phyloP scores from a whole-genome alignment of 2,797 vertebrate species.

The Pithecia hirsuta region DNA sequence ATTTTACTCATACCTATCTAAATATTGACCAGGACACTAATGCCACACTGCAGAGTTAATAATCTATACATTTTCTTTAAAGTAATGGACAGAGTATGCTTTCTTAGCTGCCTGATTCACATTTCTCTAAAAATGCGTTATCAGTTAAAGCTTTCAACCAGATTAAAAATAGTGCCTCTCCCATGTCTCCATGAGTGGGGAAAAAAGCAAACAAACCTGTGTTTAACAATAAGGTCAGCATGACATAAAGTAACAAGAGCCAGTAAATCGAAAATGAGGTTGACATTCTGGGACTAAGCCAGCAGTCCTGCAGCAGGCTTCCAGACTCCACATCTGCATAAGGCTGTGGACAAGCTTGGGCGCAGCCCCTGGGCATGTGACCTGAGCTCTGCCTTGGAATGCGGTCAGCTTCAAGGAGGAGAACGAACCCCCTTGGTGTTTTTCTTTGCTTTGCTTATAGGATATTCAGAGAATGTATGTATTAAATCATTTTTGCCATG shows the following conservation, averaged over 20 bases:
- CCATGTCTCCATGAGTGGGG: slow-evolving; percentile 63
- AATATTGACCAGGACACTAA: background rate
- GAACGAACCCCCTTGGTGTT: background rate
- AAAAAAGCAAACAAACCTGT: slow-evolving; percentile 81
- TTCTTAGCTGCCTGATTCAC: slow-evolving; percentile 9
- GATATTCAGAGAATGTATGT: background rate
- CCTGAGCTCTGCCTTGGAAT: slow-evolving; percentile 10
- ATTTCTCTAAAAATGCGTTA: background rate
- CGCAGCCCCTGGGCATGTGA: slow-evolving; percentile 48
- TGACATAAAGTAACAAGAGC: slow-evolving; percentile 84
- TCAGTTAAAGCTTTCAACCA: slow-evolving; percentile 53
- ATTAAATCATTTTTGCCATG: background rate
- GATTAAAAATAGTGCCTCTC: slow-evolving; percentile 49
- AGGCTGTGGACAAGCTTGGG: slow-evolving; percentile 40
- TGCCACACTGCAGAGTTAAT: background rate
- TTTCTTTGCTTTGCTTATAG: background rate
- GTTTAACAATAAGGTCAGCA: slow-evolving; percentile 83
- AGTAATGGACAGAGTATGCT: background rate
- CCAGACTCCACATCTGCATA: slow-evolving; percentile 71
- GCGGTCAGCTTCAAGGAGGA: background rate
- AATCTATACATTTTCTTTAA: background rate
- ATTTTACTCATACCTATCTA: slow-evolving; percentile 31
- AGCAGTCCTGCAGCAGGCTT: slow-evolving; percentile 64
- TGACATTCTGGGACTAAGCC: slow-evolving; percentile 79
- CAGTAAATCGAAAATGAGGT: slow-evolving; percentile 79